These are phyloP conservation scores for Melanostoma scalare DNA, from an alignment of 2,888 invertebrate genomes.

Conservation along the genomic window DNA sequence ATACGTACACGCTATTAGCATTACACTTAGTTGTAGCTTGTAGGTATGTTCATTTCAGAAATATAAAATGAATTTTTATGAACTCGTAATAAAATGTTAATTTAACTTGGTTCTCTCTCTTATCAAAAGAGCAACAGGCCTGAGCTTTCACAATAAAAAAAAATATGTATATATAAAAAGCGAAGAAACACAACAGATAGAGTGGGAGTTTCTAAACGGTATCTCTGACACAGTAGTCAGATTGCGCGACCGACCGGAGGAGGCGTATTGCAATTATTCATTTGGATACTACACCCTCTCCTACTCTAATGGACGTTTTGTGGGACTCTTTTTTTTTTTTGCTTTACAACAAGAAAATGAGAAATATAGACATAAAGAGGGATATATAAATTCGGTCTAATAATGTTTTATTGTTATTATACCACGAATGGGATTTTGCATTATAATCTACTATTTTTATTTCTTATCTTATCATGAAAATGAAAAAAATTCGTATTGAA, in stretches of 20 bases:
- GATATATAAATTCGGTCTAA: constrained; percentile 59
- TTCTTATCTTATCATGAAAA: constrained; percentile 24
- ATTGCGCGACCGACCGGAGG: neutral
- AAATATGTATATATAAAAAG: neutral
- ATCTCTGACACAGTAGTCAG: neutral
- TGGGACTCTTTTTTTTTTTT: constrained; percentile 10
- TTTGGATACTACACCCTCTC: constrained; percentile 7
- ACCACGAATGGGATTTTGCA: constrained; percentile 47
- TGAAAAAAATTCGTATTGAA: constrained; percentile 1
- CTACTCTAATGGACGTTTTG: constrained; percentile 6
- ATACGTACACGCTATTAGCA: too few relatives aligned
- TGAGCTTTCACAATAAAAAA: neutral
- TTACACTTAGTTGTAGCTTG: neutral
- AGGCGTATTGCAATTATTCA: constrained; percentile 36
- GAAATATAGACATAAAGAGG: constrained; percentile 32
- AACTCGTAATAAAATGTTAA: constrained; percentile 53
- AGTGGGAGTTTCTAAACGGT: neutral
- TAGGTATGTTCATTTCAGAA: constrained; percentile 32
- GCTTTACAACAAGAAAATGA: constrained; percentile 9
- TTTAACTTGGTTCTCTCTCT: constrained; percentile 27
- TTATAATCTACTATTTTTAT: neutral
- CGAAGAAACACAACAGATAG: neutral
- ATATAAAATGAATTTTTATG: constrained; percentile 58
- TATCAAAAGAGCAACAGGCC: constrained; percentile 33
- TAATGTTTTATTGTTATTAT: constrained; percentile 61